Conservation (phyloP, 2,113 vertebrate species). For the Nanorana parkeri region DNA sequence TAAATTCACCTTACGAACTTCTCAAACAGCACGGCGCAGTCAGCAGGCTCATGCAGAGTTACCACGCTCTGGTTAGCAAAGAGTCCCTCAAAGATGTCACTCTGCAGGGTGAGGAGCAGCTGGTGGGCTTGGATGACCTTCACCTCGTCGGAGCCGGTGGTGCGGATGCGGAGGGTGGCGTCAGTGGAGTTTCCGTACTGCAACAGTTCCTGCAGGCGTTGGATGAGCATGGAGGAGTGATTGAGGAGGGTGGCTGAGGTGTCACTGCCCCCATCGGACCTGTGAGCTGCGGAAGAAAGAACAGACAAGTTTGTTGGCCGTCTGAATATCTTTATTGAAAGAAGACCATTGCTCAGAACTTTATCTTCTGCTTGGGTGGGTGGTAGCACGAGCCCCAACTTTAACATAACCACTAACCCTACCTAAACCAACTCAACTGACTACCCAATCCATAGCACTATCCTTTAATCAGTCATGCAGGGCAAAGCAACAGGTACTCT, state of each 20-base stretch:
- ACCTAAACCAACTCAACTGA: no score
- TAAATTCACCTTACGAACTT: slow-evolving; percentile 78
- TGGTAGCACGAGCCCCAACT: not conserved
- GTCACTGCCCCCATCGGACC: slow-evolving; percentile 68
- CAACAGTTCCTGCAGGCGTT: slow-evolving; percentile 84
- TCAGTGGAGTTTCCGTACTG: slow-evolving; percentile 85
- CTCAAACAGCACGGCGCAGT: slow-evolving; percentile 83
- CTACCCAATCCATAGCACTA: no score
- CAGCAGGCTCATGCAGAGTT: slow-evolving; percentile 76
- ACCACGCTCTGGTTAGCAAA: slow-evolving; percentile 77
- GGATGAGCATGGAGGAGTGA: slow-evolving; percentile 83
- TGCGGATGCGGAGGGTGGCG: slow-evolving; percentile 82
- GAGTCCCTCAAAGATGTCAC: slow-evolving; percentile 79
- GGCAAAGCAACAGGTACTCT: no score
- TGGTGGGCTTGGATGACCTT: slow-evolving; percentile 86
- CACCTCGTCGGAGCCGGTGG: slow-evolving; percentile 79
- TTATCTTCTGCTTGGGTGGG: not conserved
- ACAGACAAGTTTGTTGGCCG: not conserved
- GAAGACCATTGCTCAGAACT: not conserved
- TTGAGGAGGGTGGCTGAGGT: slow-evolving; percentile 76
- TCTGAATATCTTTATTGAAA: no score
- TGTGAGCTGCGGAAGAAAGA: slow-evolving; percentile 72
- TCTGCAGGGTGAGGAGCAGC: slow-evolving; percentile 89
- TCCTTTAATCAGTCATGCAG: no score
- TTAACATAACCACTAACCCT: not conserved